Evolutionary conservation across 2,113 vertebrate species (phyloP).

Genomic region (Oenanthe oenanthe): DNA sequence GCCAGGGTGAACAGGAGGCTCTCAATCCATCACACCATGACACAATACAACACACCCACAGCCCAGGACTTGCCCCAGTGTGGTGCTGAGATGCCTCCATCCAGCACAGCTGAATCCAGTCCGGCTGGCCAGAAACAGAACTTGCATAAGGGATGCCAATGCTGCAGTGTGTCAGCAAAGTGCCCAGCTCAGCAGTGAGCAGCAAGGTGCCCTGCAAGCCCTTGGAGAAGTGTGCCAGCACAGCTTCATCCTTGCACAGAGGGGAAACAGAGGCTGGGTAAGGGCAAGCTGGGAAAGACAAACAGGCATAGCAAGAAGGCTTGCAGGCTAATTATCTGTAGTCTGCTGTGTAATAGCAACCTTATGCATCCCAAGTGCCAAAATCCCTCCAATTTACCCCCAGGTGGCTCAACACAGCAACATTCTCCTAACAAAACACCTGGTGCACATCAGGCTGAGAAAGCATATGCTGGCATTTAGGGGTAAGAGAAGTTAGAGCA

Average conservation of each 20-base stretch:
- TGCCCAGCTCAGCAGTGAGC: neutral
- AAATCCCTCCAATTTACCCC: neutral
- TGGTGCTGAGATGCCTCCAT: neutral
- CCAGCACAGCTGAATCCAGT: neutral
- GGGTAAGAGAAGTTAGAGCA: neutral
- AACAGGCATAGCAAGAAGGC: neutral
- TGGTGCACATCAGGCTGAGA: neutral
- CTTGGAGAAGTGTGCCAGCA: neutral
- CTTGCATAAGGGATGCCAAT: neutral
- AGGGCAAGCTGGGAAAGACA: neutral
- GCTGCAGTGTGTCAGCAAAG: neutral
- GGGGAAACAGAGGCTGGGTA: neutral
- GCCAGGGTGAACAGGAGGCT: neutral
- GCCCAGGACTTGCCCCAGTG: neutral
- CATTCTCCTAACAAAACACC: neutral
- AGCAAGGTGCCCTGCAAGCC: neutral
- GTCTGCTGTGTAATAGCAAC: neutral
- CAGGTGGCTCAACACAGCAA: neutral
- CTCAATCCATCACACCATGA: neutral
- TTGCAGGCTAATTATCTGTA: neutral
- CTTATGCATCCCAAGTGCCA: neutral
- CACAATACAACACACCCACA: neutral
- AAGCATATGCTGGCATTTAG: neutral
- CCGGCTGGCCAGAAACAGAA: neutral
- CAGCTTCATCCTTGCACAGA: neutral